These are phyloP conservation scores for Anoplolepis gracilipes DNA, from an alignment of 1,140 invertebrate genomes.

Conservation along the genomic window DNA sequence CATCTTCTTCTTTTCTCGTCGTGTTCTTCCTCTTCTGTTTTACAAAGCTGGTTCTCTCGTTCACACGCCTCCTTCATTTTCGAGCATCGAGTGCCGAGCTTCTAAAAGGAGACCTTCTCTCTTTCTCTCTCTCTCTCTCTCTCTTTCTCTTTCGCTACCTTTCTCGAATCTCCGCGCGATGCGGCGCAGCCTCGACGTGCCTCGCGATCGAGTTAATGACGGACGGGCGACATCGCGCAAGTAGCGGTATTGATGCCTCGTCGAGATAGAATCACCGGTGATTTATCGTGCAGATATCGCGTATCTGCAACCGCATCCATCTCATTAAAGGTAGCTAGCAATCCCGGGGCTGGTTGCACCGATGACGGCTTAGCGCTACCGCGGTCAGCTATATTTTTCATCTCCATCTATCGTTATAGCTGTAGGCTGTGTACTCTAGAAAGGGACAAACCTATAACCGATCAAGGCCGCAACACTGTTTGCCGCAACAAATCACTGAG, in stretches of 20 bases:
- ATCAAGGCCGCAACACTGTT: slow-evolving; percentile 7
- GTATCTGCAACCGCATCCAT: slow-evolving; percentile 59
- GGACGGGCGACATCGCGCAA: slow-evolving; percentile 53
- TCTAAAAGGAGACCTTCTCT: slow-evolving; percentile 59
- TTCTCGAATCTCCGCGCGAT: slow-evolving; percentile 1
- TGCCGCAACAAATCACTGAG: background rate
- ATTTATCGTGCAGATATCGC: slow-evolving; percentile 58
- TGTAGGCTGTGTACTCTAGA: background rate
- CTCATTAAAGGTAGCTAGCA: slow-evolving; percentile 57
- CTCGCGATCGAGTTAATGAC: slow-evolving; percentile 56
- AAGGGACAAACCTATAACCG: slow-evolving; percentile 19
- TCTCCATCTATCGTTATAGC: slow-evolving; percentile 14
- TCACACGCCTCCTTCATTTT: slow-evolving; percentile 73
- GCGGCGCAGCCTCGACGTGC: background rate
- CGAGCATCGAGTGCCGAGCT: slow-evolving; percentile 55
- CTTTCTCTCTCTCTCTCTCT: slow-evolving; percentile 18
- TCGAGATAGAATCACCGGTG: slow-evolving; percentile 55
- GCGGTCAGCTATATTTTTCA: slow-evolving; percentile 36
- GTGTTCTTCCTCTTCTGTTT: slow-evolving; percentile 41
- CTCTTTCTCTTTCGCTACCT: background rate
- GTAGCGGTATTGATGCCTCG: slow-evolving; percentile 45
- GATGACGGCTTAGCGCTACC: slow-evolving; percentile 55
- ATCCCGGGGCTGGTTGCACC: slow-evolving; percentile 42
- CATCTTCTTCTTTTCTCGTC: slow-evolving; percentile 52
- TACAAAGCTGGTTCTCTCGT: slow-evolving; percentile 66